Evolutionary conservation across 2,888 invertebrate species (phyloP), one percentile per base, ranked within the genome.

Genomic region (Thymelicus sylvestris): DNA sequence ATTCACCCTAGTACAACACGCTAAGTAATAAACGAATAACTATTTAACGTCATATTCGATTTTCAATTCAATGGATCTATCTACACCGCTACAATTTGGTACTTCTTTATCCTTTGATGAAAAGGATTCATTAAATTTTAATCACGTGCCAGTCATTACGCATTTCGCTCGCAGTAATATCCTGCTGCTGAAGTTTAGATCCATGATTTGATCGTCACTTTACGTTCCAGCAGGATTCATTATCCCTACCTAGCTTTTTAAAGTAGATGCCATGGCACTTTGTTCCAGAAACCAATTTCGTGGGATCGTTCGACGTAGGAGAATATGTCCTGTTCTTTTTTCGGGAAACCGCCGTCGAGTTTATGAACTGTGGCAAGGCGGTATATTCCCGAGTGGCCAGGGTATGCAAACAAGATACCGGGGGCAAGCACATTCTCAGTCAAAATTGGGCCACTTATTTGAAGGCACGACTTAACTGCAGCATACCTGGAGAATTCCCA

Each of bases 321-420:
- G 95, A 96, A 73, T 95, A 95, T 82, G 96, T 96, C 52, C 94
- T 95, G 82, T 95, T 96, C 90, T 96, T 96, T 94, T 96, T 96
- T 87, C 95, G 96, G 41, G 96, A 96, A 86, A 95, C 95, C 31
- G 96, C 96, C 0, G 95, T 96, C 64, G 95, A 95, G 86, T 95
- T 95, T 84, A 95, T 95, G 88, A 95, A 95, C 85, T 96, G 96
- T 81, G 96, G 96, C 71, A 95, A 95, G 84, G 95, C 95, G 38
- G 95, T 96, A 73, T 96, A 96, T 85, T 96, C 96, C 39, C 90
- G 97, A 66, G 96, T 97, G 62, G 96, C 96, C 57, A 90, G 97
- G 76, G 95, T 97, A 60, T 97, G 97, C 91, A 97, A 96, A 90
- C 94, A 94, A 78, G 95, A 96, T 86, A 95, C 94, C 57, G 96